These are phyloP conservation scores for Drosophila bocki DNA, from an alignment of 1,140 invertebrate genomes.

Conservation along the genomic window DNA sequence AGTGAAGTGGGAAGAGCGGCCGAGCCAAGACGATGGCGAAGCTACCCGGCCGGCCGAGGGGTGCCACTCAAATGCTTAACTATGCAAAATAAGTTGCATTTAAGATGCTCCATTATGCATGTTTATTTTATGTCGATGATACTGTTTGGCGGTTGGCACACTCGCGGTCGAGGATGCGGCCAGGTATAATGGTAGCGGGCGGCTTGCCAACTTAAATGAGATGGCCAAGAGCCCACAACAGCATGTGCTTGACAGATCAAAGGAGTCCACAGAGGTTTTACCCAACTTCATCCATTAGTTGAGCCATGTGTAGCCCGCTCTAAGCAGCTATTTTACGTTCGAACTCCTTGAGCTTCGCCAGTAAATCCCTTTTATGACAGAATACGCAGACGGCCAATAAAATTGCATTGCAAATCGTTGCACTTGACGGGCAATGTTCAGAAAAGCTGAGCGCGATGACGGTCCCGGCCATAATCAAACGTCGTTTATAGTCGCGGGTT, in stretches of 20 bases:
- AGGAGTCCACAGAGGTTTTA: conserved; percentile 4
- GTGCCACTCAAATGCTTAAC: conserved; percentile 82
- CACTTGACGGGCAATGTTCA: conserved; percentile 85
- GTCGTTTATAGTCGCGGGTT: conserved; percentile 35
- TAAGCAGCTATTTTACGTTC: conserved; percentile 16
- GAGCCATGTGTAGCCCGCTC: background rate
- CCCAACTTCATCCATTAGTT: conserved; percentile 7
- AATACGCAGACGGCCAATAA: conserved; percentile 54
- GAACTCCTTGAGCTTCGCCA: conserved; percentile 25
- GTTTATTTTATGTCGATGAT: conserved; percentile 81
- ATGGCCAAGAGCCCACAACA: conserved; percentile 24
- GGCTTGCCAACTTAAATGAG: conserved; percentile 58
- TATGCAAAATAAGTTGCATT: conserved; percentile 84
- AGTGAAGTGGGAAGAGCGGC: conserved; percentile 67
- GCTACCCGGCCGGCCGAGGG: conserved; percentile 8
- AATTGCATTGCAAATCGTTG: conserved; percentile 65
- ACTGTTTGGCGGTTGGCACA: conserved; percentile 42
- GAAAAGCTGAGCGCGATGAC: conserved; percentile 17
- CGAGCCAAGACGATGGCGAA: conserved; percentile 6
- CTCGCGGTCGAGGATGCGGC: conserved; percentile 14
- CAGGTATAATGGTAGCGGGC: conserved; percentile 33
- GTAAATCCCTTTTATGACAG: conserved; percentile 63
- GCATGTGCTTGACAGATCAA: conserved; percentile 59
- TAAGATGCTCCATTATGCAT: conserved; percentile 83
- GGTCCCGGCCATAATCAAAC: conserved; percentile 43